These are phyloP conservation scores for Acestrorhynchus altus DNA, from an alignment of 2,797 vertebrate species.

Conservation along the genomic window DNA sequence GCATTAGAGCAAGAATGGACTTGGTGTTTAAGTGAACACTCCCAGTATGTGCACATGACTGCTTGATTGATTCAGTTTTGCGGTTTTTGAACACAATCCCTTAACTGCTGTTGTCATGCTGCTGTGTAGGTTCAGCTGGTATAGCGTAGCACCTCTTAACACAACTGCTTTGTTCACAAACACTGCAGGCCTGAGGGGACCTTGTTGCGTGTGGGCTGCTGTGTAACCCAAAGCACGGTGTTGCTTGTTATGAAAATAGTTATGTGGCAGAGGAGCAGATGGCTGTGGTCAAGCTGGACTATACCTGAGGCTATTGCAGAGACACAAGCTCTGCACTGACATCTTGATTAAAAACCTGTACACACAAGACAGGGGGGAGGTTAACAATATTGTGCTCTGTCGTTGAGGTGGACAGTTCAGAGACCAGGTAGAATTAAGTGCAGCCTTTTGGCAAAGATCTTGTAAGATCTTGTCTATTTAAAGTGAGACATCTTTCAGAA, in stretches of 20 bases:
- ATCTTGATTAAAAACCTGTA: constrained; percentile 42
- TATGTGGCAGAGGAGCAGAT: constrained; percentile 44
- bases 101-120: constrained; percentile 14
- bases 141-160: constrained; percentile 4
- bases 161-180: constrained; percentile 33
- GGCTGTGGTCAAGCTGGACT: constrained; percentile 23
- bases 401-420: background rate
- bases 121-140: constrained; percentile 22
- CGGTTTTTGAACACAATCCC: constrained; percentile 20
- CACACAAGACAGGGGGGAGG: background rate
- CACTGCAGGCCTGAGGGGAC: background rate
- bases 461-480: background rate
- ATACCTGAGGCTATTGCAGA: constrained; percentile 23
- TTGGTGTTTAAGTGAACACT: background rate
- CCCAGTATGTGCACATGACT: background rate
- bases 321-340: constrained; percentile 31
- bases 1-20: background rate
- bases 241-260: constrained; percentile 67
- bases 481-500: background rate
- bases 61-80: constrained; percentile 27
- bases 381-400: constrained; percentile 19
- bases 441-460: background rate
- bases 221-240: constrained; percentile 66
- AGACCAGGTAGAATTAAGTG: background rate
- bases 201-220: constrained; percentile 44